These are phyloP conservation scores for Montipora capricornis DNA, from an alignment of 64 coral and sea anemone genomes.

Conservation along the genomic window DNA sequence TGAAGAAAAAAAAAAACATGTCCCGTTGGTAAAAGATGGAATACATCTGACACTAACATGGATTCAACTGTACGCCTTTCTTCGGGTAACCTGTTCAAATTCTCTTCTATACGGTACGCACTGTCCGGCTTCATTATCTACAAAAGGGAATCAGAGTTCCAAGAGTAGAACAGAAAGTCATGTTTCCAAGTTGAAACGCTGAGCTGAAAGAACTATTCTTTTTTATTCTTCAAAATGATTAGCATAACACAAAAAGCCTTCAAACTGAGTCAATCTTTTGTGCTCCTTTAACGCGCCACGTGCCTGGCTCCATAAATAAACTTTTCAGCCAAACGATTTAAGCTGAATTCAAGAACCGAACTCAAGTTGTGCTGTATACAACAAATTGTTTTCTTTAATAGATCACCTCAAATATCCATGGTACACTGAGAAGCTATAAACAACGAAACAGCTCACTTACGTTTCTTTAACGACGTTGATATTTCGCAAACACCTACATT, in stretches of 20 bases:
- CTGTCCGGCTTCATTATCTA: neutral
- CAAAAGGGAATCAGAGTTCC: no score
- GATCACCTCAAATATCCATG: neutral
- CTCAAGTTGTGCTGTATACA: neutral
- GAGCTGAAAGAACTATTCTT: neutral
- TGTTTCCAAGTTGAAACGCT: neutral
- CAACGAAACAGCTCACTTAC: neutral
- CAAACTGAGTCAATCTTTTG: neutral
- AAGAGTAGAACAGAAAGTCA: neutral
- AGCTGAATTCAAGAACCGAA: neutral
- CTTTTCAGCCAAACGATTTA: neutral
- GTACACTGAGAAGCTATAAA: neutral
- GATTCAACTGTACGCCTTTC: neutral
- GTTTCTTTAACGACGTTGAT: neutral
- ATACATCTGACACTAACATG: neutral
- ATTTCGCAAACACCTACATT: neutral
- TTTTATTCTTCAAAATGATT: neutral
- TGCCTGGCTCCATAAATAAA: constrained; percentile 2
- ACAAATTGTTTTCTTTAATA: neutral
- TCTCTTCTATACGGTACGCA: neutral
- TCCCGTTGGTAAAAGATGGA: neutral
- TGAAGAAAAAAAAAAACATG: constrained; percentile 22
- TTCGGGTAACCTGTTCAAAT: neutral
- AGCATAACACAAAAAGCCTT: neutral
- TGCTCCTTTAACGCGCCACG: neutral